These are phyloP conservation scores for Neodontobutis hainanensis DNA, from an alignment of 2,113 vertebrate species.

Conservation along the genomic window DNA sequence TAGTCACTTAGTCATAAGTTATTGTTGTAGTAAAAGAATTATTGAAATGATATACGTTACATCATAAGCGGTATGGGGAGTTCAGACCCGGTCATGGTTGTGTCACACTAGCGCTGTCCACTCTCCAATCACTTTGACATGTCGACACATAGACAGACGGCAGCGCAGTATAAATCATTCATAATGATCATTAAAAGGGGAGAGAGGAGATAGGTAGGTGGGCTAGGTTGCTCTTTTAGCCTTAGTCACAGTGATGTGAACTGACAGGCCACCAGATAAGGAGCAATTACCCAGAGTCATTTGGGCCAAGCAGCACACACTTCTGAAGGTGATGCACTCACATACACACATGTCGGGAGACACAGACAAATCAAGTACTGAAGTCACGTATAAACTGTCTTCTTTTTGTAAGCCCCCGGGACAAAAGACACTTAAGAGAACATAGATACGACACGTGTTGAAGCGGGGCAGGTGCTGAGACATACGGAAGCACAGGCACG, in stretches of 20 bases:
- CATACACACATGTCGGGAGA: constrained; percentile 1
- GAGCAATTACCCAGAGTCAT: constrained; percentile 66
- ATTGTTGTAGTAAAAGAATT: no score
- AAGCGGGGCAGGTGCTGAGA: constrained; percentile 38
- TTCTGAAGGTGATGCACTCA: constrained; percentile 1
- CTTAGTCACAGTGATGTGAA: constrained; percentile 60
- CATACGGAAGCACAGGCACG: constrained; percentile 15
- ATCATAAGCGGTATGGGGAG: neutral
- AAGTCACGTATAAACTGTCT: constrained; percentile 33
- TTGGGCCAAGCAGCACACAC: constrained; percentile 44
- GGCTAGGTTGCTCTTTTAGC: constrained; percentile 48
- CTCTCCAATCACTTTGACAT: constrained; percentile 49
- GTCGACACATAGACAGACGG: constrained; percentile 30
- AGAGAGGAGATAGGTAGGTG: constrained; percentile 38
- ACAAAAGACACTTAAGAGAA: constrained; percentile 70
- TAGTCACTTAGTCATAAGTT: no score
- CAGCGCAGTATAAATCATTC: constrained; percentile 68
- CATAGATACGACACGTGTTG: constrained; percentile 59
- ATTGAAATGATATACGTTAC: neutral
- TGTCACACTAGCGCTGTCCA: constrained; percentile 19
- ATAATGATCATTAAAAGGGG: constrained; percentile 67
- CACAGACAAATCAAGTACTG: constrained; percentile 1
- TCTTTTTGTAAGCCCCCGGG: constrained; percentile 54
- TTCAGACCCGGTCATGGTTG: neutral
- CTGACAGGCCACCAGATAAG: constrained; percentile 70